Conservation (phyloP, 2,888 invertebrate species). For the Phorcus lineatus region DNA sequence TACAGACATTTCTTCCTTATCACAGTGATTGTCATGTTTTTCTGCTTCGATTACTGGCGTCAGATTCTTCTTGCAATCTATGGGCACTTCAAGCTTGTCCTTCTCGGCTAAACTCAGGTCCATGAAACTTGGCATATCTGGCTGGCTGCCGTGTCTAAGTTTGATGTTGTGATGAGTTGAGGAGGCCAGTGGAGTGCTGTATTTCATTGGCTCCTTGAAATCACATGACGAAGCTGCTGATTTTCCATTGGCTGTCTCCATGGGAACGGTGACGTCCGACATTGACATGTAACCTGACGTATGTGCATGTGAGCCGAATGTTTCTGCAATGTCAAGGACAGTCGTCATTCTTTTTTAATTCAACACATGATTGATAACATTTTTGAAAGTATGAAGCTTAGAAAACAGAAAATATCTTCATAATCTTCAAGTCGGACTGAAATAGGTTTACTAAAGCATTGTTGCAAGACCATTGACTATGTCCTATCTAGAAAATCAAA, state of each 20-base stretch:
- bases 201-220: constrained; percentile 20
- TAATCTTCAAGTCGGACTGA: too few species aligned
- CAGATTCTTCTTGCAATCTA: background rate
- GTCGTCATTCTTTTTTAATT: background rate
- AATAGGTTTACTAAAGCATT: too few species aligned
- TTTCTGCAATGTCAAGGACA: constrained; percentile 11
- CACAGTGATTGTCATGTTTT: too few species aligned
- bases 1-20: too few species aligned
- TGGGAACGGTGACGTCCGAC: constrained; percentile 44
- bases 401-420: too few species aligned
- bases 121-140: background rate
- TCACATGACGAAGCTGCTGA: background rate
- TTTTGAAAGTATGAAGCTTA: too few species aligned
- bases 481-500: too few species aligned
- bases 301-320: constrained; percentile 39
- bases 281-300: constrained; percentile 53
- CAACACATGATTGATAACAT: background rate
- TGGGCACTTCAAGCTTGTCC: background rate
- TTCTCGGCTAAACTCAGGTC: background rate
- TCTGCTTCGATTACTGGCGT: background rate
- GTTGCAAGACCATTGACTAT: too few species aligned
- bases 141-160: background rate
- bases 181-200: background rate
- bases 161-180: background rate
- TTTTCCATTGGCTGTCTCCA: constrained; percentile 38